Evolutionary conservation across 1,140 invertebrate genomes (phyloP).

Genomic region (Trichonephila clavata): DNA sequence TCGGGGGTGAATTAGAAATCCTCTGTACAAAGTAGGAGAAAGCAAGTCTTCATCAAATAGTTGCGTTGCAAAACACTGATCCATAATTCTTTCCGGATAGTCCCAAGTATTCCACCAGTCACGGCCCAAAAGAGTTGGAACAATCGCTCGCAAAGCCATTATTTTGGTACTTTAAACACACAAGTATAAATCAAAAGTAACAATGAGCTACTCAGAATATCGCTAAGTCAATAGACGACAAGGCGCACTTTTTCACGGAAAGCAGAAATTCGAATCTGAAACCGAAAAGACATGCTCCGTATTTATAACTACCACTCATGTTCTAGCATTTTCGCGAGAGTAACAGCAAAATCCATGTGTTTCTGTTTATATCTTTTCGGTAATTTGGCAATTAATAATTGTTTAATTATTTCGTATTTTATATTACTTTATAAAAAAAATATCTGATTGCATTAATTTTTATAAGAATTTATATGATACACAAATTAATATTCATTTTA

Average conservation of each 20-base stretch:
- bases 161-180: not conserved
- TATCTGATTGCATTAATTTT: too few relatives aligned
- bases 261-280: not conserved
- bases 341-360: too few relatives aligned
- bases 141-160: constrained; percentile 23
- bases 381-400: too few relatives aligned
- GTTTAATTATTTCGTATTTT: too few relatives aligned
- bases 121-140: constrained; percentile 43
- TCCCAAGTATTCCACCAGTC: constrained; percentile 34
- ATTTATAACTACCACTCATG: not conserved
- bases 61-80: constrained; percentile 78
- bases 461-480: too few relatives aligned
- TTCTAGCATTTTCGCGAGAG: not conserved
- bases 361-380: too few relatives aligned
- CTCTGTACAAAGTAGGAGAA: constrained; percentile 51
- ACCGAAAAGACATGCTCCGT: not conserved
- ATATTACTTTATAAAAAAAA: too few relatives aligned
- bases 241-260: not conserved
- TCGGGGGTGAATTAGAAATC: constrained; percentile 70
- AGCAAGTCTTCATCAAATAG: constrained; percentile 78
- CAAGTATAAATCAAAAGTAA: not conserved
- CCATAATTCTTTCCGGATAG: constrained; percentile 76
- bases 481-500: too few relatives aligned
- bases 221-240: not conserved
- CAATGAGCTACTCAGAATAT: not conserved